Base-by-base conservation (phyloP, 2,113 vertebrate species). In the Isurus oxyrinchus region DNA sequence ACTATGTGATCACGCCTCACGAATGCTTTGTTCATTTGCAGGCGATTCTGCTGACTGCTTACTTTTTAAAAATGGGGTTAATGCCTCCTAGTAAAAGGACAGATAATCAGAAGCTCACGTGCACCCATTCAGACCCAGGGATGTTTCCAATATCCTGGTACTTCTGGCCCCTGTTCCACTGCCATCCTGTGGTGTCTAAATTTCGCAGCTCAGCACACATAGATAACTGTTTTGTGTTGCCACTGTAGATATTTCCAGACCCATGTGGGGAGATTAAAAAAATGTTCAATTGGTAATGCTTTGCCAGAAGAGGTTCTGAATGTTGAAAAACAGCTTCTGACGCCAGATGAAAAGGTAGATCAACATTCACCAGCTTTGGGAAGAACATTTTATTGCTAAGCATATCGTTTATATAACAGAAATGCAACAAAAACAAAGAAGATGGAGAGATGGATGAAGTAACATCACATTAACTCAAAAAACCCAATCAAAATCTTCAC, bases 331-430 rank as follows among this genome's bases (percentile, higher is more conserved):
- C 66, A 53, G 94, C 94, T 53, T 67, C 57, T 96, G 61, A 93
- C 97, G 25, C 93, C 25, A 97, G 97, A 96, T 6, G 5, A 96
- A 97, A 97, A 97, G 97, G 97, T 98, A 97, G 97, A 97, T 25
- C 96, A 97, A 98, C 97, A 97, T 97, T 97, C 97, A 97, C 97
- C 94, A 97, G 96, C 96, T 98, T 98, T 98, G 98, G 98, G 98
- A 99, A 98, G 98, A 99, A 99, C 98, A 98, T 99, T 99, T 99
- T 99, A 99, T 99, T 99, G 99, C 98, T 98, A 98, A 99, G 99
- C 98, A 99, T 98, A 98, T 98, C 98, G 98, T 98, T 98, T 49
- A 72, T 72, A 49, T 98, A 99, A 98, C 98, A 97, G 98, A 98
- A 98, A 98, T 98, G 98, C 98, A 98, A 98, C 98, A 67, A 94